Evolutionary conservation across 2,888 invertebrate species (phyloP), one percentile per base, ranked within the genome.

Genomic region (Apocheima hispidaria): DNA sequence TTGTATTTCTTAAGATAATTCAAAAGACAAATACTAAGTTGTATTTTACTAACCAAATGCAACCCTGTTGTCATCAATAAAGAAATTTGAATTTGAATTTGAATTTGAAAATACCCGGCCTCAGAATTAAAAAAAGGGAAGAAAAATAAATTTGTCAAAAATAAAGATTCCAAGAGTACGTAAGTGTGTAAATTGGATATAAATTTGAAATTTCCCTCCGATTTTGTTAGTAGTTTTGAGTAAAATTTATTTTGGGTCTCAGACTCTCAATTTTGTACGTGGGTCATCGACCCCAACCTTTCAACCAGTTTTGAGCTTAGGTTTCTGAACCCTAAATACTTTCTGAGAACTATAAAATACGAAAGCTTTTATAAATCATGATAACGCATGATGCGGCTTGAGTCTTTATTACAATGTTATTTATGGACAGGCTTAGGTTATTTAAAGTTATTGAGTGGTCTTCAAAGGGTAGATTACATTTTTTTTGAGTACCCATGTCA

Each of bases 231-330:
- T 35, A 20, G 46, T 23, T 55, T 48, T 28, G 48, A 33, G 38
- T 38, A 46, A 46, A 9, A 21, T n/a, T 44, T 36, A 35, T 40
- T 54, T 51, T 36, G n/a, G 44, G 30, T 14, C 51, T 9, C 61
- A 61, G 52, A 41, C n/a, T n/a, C n/a, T n/a, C 41, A 55, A 38
- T 41, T 21, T 48, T 51, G 30, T 41, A 56, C 7, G 9, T 43
- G 26, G 62, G 52, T 53, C 57, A 62, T 54, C 58, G 10, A 63
- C 60, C 63, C 65, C 41, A 35, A 51, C 55, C 56, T 50, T 58
- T 56, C 33, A 43, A 66, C 66, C 66, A 55, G 66, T 66, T 64
- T 59, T n/a, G 44, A 50, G 18, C 21, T 58, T 41, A 48, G 33
- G 63, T 59, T 60, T 59, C 33, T 26, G 51, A 43, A 44, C 28